These are phyloP conservation scores for Pyrgus malvae DNA, from an alignment of 2,888 invertebrate genomes.

Conservation along the genomic window DNA sequence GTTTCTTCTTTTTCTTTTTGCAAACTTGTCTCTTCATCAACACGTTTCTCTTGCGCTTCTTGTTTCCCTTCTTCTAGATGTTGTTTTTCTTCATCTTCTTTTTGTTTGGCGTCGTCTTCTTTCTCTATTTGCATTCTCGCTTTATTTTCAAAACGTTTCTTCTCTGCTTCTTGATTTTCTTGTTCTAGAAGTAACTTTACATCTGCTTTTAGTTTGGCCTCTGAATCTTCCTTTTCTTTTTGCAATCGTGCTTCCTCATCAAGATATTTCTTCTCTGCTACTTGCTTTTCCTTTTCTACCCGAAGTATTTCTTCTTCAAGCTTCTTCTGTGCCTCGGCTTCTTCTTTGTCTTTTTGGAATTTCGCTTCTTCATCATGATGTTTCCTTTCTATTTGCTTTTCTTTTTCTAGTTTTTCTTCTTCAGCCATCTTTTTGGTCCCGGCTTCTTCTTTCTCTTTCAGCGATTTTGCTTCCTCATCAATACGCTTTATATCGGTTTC, in stretches of 20 bases:
- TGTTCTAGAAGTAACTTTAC: slow-evolving; percentile 21
- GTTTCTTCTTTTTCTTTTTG: not conserved
- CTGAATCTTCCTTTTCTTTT: no score
- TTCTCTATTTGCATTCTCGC: not conserved
- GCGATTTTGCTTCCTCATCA: slow-evolving; percentile 14
- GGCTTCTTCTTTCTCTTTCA: slow-evolving; percentile 31
- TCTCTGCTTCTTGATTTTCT: slow-evolving; percentile 24
- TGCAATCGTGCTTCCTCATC: slow-evolving; percentile 6
- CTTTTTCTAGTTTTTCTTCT: not conserved
- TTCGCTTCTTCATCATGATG: not conserved
- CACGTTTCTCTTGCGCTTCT: slow-evolving; percentile 29
- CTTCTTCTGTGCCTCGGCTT: not conserved
- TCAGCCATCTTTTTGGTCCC: slow-evolving; percentile 1
- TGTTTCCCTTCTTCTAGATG: slow-evolving; percentile 13
- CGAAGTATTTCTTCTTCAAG: slow-evolving; percentile 23
- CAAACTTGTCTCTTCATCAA: slow-evolving; percentile 3
- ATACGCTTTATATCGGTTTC: not conserved
- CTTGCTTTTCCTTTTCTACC: slow-evolving; percentile 1
- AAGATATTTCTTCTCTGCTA: slow-evolving; percentile 4
- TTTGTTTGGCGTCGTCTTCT: not conserved
- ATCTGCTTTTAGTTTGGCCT: no score
- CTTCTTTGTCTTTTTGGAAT: not conserved
- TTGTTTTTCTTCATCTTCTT: slow-evolving; percentile 16
- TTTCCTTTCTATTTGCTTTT: not conserved
- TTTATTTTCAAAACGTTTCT: slow-evolving; percentile 13